Conservation (phyloP, 2,113 vertebrate species). For the Agapornis roseicollis region DNA sequence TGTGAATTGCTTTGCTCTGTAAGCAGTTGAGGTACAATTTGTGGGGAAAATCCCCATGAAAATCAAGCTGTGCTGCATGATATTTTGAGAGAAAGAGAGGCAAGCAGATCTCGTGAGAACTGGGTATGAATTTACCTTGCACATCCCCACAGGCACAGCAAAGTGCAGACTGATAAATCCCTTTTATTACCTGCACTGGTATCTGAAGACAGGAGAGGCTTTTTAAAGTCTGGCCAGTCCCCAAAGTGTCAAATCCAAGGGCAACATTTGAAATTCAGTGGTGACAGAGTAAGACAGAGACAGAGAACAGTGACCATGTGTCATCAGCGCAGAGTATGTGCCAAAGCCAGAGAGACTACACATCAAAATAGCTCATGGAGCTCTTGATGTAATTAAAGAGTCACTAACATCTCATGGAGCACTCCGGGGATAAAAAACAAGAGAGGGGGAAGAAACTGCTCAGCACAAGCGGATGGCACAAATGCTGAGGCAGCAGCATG, state of each 20-base stretch:
- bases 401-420: constrained; percentile 17
- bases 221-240: constrained; percentile 53
- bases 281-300: constrained; percentile 57
- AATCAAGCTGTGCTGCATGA: neutral
- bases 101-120: neutral
- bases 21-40: neutral
- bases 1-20: constrained; percentile 5
- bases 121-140: constrained; percentile 37
- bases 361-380: constrained; percentile 27
- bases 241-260: constrained; percentile 62
- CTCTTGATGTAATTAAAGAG: constrained; percentile 30
- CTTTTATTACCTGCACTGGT: constrained; percentile 24
- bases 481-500: constrained; percentile 51
- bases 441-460: neutral
- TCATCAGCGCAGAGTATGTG: constrained; percentile 22
- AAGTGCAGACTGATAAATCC: constrained; percentile 60
- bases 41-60: neutral
- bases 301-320: constrained; percentile 44
- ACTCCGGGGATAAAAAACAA: neutral
- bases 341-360: constrained; percentile 35
- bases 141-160: constrained; percentile 13
- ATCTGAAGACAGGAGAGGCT: constrained; percentile 35
- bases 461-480: neutral
- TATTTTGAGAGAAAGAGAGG: constrained; percentile 14
- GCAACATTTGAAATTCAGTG: constrained; percentile 39